Percentiles rank a stretch among this genome's conserved stretches.
phyloP scores from a whole-genome alignment of 92 coral and sea anemone species.

The Umimayanthus kanabou region DNA sequence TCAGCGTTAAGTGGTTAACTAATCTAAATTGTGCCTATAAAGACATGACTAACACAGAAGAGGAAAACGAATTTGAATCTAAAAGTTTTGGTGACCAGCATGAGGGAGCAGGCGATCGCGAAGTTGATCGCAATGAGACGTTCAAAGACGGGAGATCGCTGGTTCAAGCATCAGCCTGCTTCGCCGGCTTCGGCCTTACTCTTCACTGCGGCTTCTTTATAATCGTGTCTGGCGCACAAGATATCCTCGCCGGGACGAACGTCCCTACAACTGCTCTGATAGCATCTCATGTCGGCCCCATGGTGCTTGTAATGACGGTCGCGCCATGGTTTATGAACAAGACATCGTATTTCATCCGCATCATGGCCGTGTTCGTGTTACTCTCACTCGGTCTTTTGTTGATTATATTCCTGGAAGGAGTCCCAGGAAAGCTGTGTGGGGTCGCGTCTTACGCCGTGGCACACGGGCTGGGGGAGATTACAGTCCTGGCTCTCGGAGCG shows the following conservation, averaged over 20 bases:
- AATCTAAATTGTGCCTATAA: not conserved
- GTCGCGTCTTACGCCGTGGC: conserved; percentile 77
- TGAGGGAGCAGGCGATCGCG: not conserved
- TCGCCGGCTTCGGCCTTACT: conserved; percentile 69
- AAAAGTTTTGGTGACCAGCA: not conserved
- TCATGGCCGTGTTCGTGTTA: conserved; percentile 61
- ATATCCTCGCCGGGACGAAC: conserved; percentile 75
- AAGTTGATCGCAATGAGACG: not conserved
- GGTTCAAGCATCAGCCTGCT: conserved; percentile 41
- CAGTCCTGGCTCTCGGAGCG: conserved; percentile 73
- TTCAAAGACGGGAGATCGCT: conserved; percentile 31
- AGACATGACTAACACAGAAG: not conserved
- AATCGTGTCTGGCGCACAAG: conserved; percentile 79
- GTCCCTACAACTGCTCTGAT: conserved; percentile 75
- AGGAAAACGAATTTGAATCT: not conserved
- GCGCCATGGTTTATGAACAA: conserved; percentile 86
- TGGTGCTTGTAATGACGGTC: conserved; percentile 64
- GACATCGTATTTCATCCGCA: conserved; percentile 72
- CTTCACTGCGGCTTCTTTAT: conserved; percentile 65
- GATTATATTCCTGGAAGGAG: conserved; percentile 60
- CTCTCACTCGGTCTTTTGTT: conserved; percentile 73
- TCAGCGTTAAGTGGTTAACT: not conserved
- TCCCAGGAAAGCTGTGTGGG: conserved; percentile 70
- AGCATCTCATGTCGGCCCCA: conserved; percentile 80
- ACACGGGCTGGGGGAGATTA: conserved; percentile 80